Base-by-base conservation (phyloP, 2,888 invertebrate genomes). In the Dendrolimus pini region DNA sequence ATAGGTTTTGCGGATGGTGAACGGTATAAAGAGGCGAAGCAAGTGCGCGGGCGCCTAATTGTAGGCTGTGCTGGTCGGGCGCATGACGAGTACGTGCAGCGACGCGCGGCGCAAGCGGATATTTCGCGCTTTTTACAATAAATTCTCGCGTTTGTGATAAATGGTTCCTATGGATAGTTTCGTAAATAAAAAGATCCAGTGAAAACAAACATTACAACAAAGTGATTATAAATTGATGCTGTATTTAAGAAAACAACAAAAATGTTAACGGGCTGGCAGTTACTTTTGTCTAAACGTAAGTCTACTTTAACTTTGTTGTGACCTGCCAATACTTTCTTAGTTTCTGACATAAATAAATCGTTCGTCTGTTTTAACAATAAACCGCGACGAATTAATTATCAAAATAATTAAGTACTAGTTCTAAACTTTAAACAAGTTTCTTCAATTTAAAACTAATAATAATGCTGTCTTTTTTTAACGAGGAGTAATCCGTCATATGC, bases 251-350 rank as follows among this genome's bases (percentile, higher is more conserved):
- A 61, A 47, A 55, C 57, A 63, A 56, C 55, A 63, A 83, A 76
- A 64, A 90, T 90, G 89, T 82, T 90, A 76, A 78, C 75, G 61
- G 89, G 89, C 47, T 89, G 89, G 89, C 84, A 83, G 73, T 75
- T 89, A 56, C 65, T 88, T 66, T 74, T 89, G 59, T 90, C 89
- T 2, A 89, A 88, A 69, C 62, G 89, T 90, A 71, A 89, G 89
- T 86, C 61, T 56, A 55, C 62, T 56, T 41, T 14, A 53, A 8
- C 9, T 53, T 53, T 53, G 30, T 30, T 30, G 30, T 30, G 30
- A 30, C 30, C 6, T 30, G 30, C 6, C 30, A 30, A 6, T 30
- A 30, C 30, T 30, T 30, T 30, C 30, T 30, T 30, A 30, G 6
- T 30, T 30, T 30, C 30, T 6, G 30, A 30, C 30, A 6, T 18